Percentiles rank a stretch among this genome's conserved stretches.
Evolutionary conservation across 2,888 invertebrate genomes (phyloP).

Genomic region (Pandemis corylana): DNA sequence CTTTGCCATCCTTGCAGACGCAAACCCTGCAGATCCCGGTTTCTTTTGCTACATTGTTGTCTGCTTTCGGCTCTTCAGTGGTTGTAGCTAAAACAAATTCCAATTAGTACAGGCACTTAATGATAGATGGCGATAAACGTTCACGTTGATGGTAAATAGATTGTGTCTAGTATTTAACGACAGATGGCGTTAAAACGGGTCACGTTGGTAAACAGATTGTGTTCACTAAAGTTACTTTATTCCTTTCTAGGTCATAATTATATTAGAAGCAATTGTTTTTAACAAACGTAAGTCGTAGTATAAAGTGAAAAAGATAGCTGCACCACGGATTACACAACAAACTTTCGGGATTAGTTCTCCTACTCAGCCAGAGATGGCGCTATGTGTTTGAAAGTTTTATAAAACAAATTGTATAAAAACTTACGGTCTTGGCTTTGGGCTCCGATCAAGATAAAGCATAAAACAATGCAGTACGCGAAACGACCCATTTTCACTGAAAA

Average conservation of each 20-base stretch:
- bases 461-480: slow-evolving; percentile 47
- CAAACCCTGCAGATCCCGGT: slow-evolving; percentile 84
- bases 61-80: slow-evolving; percentile 12
- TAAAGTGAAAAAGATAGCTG: too few relatives aligned
- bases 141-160: background rate
- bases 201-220: background rate
- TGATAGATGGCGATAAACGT: slow-evolving; percentile 50
- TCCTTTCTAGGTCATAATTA: background rate
- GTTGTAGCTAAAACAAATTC: slow-evolving; percentile 49
- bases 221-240: background rate
- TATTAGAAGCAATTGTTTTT: too few relatives aligned
- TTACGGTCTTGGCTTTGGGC: slow-evolving; percentile 51
- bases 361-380: slow-evolving; percentile 45
- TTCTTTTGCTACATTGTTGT: slow-evolving; percentile 52
- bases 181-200: slow-evolving; percentile 49
- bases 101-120: slow-evolving; percentile 53
- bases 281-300: too few relatives aligned
- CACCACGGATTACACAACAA: background rate
- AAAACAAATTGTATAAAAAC: slow-evolving; percentile 41
- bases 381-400: slow-evolving; percentile 13
- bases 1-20: slow-evolving; percentile 73
- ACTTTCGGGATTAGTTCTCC: background rate
- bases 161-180: slow-evolving; percentile 47
- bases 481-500: slow-evolving; percentile 59
- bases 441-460: slow-evolving; percentile 47